These are phyloP conservation scores for Pyralis farinalis DNA, from an alignment of 2,888 invertebrate genomes.

Conservation along the genomic window DNA sequence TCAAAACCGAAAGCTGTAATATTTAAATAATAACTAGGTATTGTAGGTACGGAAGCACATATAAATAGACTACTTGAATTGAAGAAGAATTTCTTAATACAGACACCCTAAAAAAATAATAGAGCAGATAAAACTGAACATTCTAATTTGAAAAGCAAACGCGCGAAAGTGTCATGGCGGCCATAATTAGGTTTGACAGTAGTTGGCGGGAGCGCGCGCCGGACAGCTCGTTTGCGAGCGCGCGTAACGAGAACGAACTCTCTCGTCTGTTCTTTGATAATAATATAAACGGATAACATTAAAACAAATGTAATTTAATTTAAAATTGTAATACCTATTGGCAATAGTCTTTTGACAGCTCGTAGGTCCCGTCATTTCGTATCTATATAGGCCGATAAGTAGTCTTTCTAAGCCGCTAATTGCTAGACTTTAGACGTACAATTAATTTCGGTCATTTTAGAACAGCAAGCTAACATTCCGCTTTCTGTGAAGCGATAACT, in stretches of 20 bases:
- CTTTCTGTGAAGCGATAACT: no score
- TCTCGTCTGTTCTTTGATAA: conserved; percentile 53
- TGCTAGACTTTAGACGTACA: no score
- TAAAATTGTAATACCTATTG: conserved; percentile 27
- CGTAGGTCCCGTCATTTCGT: neutral
- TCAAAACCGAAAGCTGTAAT: no score
- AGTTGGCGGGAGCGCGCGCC: conserved; percentile 50
- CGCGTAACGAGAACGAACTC: conserved; percentile 62
- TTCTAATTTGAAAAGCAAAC: conserved; percentile 70
- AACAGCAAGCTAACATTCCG: no score
- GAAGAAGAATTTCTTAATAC: no score
- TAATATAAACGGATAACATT: conserved; percentile 52
- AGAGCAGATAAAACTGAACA: conserved; percentile 27
- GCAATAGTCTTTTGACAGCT: conserved; percentile 16
- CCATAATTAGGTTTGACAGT: conserved; percentile 76
- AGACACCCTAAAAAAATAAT: no score
- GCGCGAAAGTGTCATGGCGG: conserved; percentile 68
- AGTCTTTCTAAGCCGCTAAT: no score
- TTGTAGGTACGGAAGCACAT: no score
- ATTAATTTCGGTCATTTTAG: no score
- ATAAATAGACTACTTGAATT: no score
- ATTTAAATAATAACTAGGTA: no score
- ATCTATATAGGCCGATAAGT: neutral
- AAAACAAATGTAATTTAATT: conserved; percentile 51
- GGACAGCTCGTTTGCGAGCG: conserved; percentile 58